Evolutionary conservation across 2,888 invertebrate genomes (phyloP), one percentile per base, ranked within the genome.

Genomic region (Ornithoptera priamus): DNA sequence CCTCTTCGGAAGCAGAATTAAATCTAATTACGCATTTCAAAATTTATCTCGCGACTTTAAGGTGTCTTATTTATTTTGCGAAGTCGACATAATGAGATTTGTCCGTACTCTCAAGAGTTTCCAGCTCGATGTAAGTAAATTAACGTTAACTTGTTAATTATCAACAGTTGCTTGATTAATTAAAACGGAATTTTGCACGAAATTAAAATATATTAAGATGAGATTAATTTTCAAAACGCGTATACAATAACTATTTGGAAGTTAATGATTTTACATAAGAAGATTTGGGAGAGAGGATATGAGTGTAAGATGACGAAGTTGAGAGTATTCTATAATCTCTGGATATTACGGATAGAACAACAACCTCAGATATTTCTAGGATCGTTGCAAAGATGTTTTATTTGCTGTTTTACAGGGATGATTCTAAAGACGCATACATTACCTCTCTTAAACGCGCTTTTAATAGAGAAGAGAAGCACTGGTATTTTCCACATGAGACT

Each of bases 11-110:
- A n/a, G 39, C 17, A 20, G 46, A 56, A 22, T 39, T 60, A 20
- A 62, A 64, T 61, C 39, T 17, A 50, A 60, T 61, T 65, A 61
- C 30, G 30, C 46, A 60, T 59, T 60, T 65, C 15, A 15, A 3
- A 59, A 53, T 24, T 62, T 69, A 42, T 42, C 61, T 59, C 60
- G 12, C 12, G 30, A 69, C 57, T 22, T 65, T 65, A 65, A 64
- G 56, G 42, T 64, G 24, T 17, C 36, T 64, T 68, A 64, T 68
- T 68, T 69, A 65, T 69, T 69, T 62, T 57, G 46, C 30, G 61
- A 69, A 69, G 57, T 65, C 56, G n/a, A 42, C 46, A 57, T 65
- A 69, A 65, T 69, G 65, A 69, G 62, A 69, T 69, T 69, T 69
- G 65, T 62, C 65, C 57, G 39, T 65, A 53, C 42, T 57, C 39